These are phyloP conservation scores for Scolanthus callimorphus DNA, from an alignment of 92 coral and sea anemone genomes.

Conservation along the genomic window DNA sequence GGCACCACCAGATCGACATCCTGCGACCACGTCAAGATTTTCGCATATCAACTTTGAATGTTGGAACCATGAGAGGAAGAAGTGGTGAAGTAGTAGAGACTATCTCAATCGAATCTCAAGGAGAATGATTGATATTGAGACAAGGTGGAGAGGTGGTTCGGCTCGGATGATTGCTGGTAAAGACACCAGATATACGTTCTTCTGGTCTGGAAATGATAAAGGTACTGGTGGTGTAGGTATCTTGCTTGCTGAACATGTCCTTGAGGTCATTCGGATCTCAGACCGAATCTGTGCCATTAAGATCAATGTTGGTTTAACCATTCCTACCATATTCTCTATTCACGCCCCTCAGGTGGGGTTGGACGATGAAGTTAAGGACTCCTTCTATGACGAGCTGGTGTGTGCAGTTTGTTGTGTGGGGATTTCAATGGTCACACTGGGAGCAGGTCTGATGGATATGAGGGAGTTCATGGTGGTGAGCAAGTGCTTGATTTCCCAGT, in stretches of 20 bases:
- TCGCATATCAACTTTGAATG: conserved; percentile 19
- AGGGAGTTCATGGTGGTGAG: too few species aligned
- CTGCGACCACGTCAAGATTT: conserved; percentile 14
- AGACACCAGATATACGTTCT: conserved; percentile 11
- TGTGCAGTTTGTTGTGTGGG: too few species aligned
- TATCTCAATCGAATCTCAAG: conserved; percentile 1
- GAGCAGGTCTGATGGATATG: too few species aligned
- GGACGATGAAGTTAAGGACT: too few species aligned
- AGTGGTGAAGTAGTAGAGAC: conserved; percentile 31
- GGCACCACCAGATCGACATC: conserved; percentile 39
- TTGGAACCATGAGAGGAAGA: conserved; percentile 32
- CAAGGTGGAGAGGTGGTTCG: conserved; percentile 22
- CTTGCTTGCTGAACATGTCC: conserved; percentile 11
- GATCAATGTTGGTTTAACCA: too few species aligned
- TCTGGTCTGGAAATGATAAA: conserved; percentile 18
- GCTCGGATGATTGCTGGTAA: too few species aligned
- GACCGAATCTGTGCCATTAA: too few species aligned
- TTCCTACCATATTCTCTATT: too few species aligned
- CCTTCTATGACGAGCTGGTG: too few species aligned
- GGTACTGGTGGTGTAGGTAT: conserved; percentile 25
- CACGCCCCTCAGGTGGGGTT: too few species aligned
- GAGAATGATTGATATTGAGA: conserved; percentile 5
- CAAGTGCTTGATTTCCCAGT: too few species aligned
- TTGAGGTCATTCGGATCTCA: conserved; percentile 8
- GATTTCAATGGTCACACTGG: too few species aligned